Evolutionary conservation across 2,888 invertebrate genomes (phyloP), one percentile per base, ranked within the genome.

Genomic region (Cataglyphis cursor): DNA sequence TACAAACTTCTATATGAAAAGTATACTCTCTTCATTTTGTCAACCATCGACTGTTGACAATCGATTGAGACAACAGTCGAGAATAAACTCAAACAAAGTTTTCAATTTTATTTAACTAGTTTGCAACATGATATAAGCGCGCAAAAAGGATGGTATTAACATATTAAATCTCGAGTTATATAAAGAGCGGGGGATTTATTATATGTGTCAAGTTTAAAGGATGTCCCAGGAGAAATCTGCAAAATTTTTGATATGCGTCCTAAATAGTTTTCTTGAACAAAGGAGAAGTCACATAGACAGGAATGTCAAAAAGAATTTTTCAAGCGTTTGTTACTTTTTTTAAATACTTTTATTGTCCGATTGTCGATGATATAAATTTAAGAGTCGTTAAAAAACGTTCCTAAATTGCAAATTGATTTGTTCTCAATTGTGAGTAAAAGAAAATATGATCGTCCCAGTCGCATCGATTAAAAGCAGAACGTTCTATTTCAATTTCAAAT

Each of bases 401-500:
- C 21, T 15, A 64, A 64, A 76, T 51, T 54, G 24, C 28, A 9
- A 38, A 66, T 66, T 61, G 68, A 76, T 66, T 28, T 21, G 10
- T 38, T 68, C n/a, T 68, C 68, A 21, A 76, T 41, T 24, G 21
- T 51, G 24, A 68, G 3, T 12, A 28, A 51, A 48, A 18, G n/a
- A 35, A 59, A n/a, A 8, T n/a, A 12, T n/a, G 9, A 15, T 31
- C 44, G 2, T 44, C 44, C 8, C 44, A 35, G 21, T 59, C 44
- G 41, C 57, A 44, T 61, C 73, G 62, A 82, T 76, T 88, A 76
- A 84, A 86, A 54, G 44, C 35, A 64, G 68, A 65, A 83, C 64
- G 59, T 86, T 85, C 85, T 80, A 87, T 88, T 90, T 88, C 86
- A 90, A 90, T 90, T 90, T 88, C 81, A 90, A 90, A 90, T 88